A percentile compares a stretch with the other conserved stretches of the same genome.
phyloP scores from a whole-genome alignment of 2,888 invertebrate genomes.

The Macrosoma leucophasiata region DNA sequence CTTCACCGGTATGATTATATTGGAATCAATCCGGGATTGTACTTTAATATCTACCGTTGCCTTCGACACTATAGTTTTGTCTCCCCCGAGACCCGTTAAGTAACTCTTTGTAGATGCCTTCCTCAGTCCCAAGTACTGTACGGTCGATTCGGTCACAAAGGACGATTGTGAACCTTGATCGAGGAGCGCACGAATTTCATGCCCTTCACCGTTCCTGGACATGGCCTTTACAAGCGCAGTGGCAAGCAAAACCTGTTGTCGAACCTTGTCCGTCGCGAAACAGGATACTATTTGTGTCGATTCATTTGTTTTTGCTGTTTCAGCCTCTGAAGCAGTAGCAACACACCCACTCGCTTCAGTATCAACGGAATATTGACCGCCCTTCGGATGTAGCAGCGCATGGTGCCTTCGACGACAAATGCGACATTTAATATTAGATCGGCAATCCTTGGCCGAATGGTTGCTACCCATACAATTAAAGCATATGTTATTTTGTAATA shows the following conservation, averaged over 20 bases:
- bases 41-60: neutral
- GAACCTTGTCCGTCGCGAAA: neutral
- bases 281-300: neutral
- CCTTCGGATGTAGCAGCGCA: slow-evolving; percentile 15
- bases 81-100: slow-evolving; percentile 9
- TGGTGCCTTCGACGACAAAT: slow-evolving; percentile 20
- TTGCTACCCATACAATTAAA: slow-evolving; percentile 24
- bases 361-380: neutral
- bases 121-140: slow-evolving; percentile 17
- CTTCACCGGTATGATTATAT: slow-evolving; percentile 1
- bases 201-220: slow-evolving; percentile 12
- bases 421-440: slow-evolving; percentile 8
- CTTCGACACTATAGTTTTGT: neutral
- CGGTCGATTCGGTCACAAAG: slow-evolving; percentile 24
- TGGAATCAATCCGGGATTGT: neutral
- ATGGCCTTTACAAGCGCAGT: slow-evolving; percentile 23
- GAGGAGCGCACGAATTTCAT: slow-evolving; percentile 21
- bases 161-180: slow-evolving; percentile 28
- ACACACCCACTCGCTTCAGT: neutral
- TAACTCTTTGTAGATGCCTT: slow-evolving; percentile 6
- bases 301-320: neutral
- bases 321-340: slow-evolving; percentile 3
- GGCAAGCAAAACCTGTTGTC: slow-evolving; percentile 10
- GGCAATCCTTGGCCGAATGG: no score
- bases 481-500: slow-evolving; percentile 17